phyloP scores from a whole-genome alignment of 2,888 invertebrate species.

The Megaustenia siamemsis region DNA sequence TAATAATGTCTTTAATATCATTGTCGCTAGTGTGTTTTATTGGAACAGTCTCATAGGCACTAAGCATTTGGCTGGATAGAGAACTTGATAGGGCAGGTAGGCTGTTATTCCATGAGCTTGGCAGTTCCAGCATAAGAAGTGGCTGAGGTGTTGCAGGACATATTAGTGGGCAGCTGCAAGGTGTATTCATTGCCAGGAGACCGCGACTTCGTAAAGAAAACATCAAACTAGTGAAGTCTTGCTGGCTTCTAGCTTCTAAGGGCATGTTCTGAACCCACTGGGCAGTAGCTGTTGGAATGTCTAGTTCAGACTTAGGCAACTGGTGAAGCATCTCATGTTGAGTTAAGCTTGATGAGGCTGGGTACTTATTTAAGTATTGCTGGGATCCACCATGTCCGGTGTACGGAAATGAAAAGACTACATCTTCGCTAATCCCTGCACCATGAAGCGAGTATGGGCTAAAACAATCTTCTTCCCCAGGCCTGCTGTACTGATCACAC shows the following conservation, averaged over 20 bases:
- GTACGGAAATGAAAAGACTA: slow-evolving; percentile 42
- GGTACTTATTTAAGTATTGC: slow-evolving; percentile 15
- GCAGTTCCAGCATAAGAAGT: slow-evolving; percentile 53
- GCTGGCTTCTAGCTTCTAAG: slow-evolving; percentile 55
- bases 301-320: slow-evolving; percentile 45
- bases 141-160: slow-evolving; percentile 46
- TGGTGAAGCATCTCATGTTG: slow-evolving; percentile 13
- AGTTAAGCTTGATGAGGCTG: neutral
- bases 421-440: neutral
- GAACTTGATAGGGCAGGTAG: slow-evolving; percentile 55
- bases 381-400: neutral
- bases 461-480: slow-evolving; percentile 18
- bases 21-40: slow-evolving; percentile 12
- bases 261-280: slow-evolving; percentile 67
- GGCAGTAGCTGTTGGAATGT: slow-evolving; percentile 50
- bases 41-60: slow-evolving; percentile 43
- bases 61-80: slow-evolving; percentile 45
- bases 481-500: slow-evolving; percentile 30
- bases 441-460: slow-evolving; percentile 40
- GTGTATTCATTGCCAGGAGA: slow-evolving; percentile 50
- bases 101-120: slow-evolving; percentile 59
- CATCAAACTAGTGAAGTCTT: slow-evolving; percentile 57
- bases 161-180: slow-evolving; percentile 56
- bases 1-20: slow-evolving; percentile 46
- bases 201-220: slow-evolving; percentile 49